Percentiles rank a stretch among this genome's conserved stretches.
These are phyloP conservation scores for Phaedon cochleariae DNA, from an alignment of 2,888 invertebrate genomes.

Conservation along the genomic window DNA sequence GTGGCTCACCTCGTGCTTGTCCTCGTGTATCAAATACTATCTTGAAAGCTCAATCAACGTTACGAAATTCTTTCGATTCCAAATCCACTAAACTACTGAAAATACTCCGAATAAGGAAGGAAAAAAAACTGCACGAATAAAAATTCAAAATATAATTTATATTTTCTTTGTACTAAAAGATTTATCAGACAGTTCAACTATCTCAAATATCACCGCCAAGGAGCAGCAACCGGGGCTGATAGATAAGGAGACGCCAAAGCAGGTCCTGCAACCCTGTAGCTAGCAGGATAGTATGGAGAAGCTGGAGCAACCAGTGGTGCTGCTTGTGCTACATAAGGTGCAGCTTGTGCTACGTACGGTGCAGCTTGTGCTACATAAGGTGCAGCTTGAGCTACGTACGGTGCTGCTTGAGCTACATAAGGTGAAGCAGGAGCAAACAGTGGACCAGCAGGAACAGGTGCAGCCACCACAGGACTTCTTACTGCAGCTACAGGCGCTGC, in stretches of 20 bases:
- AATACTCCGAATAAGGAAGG: too few relatives aligned
- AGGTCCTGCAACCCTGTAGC: constrained; percentile 3
- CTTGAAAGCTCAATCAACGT: too few relatives aligned
- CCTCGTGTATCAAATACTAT: too few relatives aligned
- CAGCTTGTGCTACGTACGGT: background rate
- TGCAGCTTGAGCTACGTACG: background rate
- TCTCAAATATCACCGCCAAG: background rate
- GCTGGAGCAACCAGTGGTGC: too few relatives aligned
- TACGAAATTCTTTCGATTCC: too few relatives aligned
- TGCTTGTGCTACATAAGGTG: background rate
- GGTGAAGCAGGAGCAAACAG: constrained; percentile 58
- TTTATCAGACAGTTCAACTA: background rate
- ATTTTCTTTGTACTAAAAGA: background rate
- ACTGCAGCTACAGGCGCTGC: constrained; percentile 55
- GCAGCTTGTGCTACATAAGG: background rate
- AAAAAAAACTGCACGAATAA: too few relatives aligned
- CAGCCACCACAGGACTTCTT: constrained; percentile 50
- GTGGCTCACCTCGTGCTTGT: too few relatives aligned
- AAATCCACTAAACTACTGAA: too few relatives aligned
- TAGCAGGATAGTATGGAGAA: background rate
- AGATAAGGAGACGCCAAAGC: constrained; percentile 21
- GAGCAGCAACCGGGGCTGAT: background rate
- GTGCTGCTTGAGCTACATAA: constrained; percentile 53
- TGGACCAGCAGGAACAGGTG: constrained; percentile 42
- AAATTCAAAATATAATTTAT: background rate